Evolutionary conservation across 1,140 invertebrate species (phyloP).

Genomic region (Camponotus vicinus): DNA sequence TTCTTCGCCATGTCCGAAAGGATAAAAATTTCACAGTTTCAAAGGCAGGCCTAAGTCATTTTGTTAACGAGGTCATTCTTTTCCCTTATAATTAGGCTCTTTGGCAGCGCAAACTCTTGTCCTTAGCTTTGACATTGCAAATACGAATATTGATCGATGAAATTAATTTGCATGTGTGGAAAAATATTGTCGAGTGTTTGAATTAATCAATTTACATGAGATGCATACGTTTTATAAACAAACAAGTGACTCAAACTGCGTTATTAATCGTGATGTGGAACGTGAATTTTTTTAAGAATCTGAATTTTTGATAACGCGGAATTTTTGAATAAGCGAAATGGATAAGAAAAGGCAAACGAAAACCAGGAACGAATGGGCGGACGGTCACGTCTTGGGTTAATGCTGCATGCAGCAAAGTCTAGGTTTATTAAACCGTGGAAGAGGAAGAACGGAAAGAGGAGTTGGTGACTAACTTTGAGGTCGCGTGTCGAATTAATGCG

Average conservation of each 20-base stretch:
- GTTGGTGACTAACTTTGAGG: slow-evolving; percentile 67
- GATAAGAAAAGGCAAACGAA: slow-evolving; percentile 64
- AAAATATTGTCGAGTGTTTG: background rate
- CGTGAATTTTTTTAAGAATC: slow-evolving; percentile 11
- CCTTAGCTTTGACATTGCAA: slow-evolving; percentile 1
- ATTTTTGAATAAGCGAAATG: slow-evolving; percentile 43
- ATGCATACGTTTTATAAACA: background rate
- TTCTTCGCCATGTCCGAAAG: slow-evolving; percentile 53
- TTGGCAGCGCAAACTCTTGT: background rate
- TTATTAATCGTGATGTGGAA: slow-evolving; percentile 11
- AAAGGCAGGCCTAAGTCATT: slow-evolving; percentile 67
- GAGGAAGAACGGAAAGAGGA: slow-evolving; percentile 72
- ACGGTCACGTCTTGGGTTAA: slow-evolving; percentile 78
- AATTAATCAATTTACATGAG: slow-evolving; percentile 5
- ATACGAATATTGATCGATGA: background rate
- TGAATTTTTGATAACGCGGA: slow-evolving; percentile 38
- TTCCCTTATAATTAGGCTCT: slow-evolving; percentile 58
- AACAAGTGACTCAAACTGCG: background rate
- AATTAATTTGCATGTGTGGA: background rate
- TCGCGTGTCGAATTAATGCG: slow-evolving; percentile 74
- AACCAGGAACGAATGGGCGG: slow-evolving; percentile 70
- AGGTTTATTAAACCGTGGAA: slow-evolving; percentile 76
- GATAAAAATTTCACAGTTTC: slow-evolving; percentile 71
- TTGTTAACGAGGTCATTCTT: slow-evolving; percentile 73
- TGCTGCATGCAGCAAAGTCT: slow-evolving; percentile 77